Conservation (phyloP, 1,140 invertebrate species). For the Meteorus sp. region DNA sequence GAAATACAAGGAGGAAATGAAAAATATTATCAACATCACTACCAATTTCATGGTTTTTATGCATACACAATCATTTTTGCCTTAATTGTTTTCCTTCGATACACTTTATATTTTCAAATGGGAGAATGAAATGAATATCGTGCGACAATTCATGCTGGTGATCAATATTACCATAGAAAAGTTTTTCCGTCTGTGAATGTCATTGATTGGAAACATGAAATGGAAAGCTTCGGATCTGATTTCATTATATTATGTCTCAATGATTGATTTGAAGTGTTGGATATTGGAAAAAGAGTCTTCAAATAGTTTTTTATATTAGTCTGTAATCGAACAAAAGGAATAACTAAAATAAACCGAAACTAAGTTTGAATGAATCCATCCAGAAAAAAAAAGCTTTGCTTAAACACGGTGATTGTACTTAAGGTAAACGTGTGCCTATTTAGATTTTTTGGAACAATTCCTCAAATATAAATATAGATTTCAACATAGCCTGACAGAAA, state of each 20-base stretch:
- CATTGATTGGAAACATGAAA: constrained; percentile 20
- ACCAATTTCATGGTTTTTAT: no score
- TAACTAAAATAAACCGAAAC: constrained; percentile 27
- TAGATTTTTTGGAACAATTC: constrained; percentile 33
- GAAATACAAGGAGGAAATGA: constrained; percentile 39
- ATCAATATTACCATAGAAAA: constrained; percentile 10
- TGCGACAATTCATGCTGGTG: not conserved
- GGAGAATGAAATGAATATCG: constrained; percentile 1
- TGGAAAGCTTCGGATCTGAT: no score
- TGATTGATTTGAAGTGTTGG: constrained; percentile 13
- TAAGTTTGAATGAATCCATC: constrained; percentile 50
- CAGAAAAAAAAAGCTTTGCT: constrained; percentile 56
- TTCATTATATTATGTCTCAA: constrained; percentile 9
- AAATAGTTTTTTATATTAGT: constrained; percentile 10
- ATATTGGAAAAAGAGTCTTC: not conserved
- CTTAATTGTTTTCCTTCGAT: not conserved
- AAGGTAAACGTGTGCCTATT: constrained; percentile 50
- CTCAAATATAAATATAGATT: no score
- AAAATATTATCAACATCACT: constrained; percentile 17
- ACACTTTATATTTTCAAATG: not conserved
- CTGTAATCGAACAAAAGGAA: constrained; percentile 18
- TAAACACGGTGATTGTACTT: constrained; percentile 52
- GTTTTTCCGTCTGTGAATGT: constrained; percentile 13
- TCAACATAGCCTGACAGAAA: no score
- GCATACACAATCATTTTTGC: not conserved